Evolutionary conservation across 2,888 invertebrate species (phyloP), one percentile per base, ranked within the genome.

Genomic region (Apantesis nais): DNA sequence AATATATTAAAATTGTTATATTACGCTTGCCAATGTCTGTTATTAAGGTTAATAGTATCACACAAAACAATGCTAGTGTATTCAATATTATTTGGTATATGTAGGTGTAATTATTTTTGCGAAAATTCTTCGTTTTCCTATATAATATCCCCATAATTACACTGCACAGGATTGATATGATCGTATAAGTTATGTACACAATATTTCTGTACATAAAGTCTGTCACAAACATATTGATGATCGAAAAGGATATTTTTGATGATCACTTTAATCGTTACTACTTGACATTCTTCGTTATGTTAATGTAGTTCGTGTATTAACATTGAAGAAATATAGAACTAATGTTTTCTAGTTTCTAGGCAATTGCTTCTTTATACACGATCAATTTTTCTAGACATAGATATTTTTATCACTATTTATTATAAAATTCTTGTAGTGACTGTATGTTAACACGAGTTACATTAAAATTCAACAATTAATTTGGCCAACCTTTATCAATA

Each of bases 121-220:
- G 58, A n/a, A 39, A 60, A 2, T 31, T 31, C 16, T 48, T 22
- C 0, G 7, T 44, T 16, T 22, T 58, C 11, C 3, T 60, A 14
- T 58, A 44, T 19, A 29, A 8, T 22, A 22, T 48, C 2, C 48
- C 11, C 3, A 55, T 25, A 2, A 14, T 67, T 9, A n/a, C 16
- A 52, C 62, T 29, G 16, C 68, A 68, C 48, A 62, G 11, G 19
- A 52, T 2, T n/a, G 48, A 68, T 62, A 37, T 55, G 7, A 34
- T 29, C 39, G 22, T 12, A 68, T 52, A 48, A 9, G 22, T 22
- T 11, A 44, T 16, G 31, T 44, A 44, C 1, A 58, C 16, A 29
- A 58, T 8, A 58, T 58, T 29, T 29, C 4, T 16, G 58, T 29
- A 58, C 1, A 58, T 29, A 29, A 58, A 58, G 2, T 58, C 16